A percentile compares a stretch with the other conserved stretches of the same genome.
Conservation (phyloP, 37 sponge, comb jelly and placozoan genomes). For the Geodia barretti region DNA sequence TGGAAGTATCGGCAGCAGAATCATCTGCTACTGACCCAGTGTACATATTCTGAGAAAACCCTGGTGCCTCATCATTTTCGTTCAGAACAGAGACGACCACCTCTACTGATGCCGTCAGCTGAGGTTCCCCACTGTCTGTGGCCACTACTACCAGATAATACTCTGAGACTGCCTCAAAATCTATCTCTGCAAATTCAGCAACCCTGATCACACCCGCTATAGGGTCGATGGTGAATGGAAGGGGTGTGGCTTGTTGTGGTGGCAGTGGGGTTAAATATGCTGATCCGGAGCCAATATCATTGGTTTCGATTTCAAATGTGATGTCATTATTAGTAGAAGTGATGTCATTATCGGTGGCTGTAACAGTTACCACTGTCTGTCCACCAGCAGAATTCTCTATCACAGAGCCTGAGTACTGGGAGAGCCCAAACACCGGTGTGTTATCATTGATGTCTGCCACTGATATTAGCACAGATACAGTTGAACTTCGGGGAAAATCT, state of each 20-base stretch:
- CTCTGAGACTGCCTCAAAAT: slow-evolving; percentile 20
- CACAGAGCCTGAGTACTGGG: neutral
- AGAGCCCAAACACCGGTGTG: slow-evolving; percentile 42
- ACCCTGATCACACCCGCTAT: slow-evolving; percentile 35
- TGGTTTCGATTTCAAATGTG: slow-evolving; percentile 3
- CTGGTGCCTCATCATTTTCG: slow-evolving; percentile 52
- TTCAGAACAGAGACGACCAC: slow-evolving; percentile 20
- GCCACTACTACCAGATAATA: slow-evolving; percentile 44
- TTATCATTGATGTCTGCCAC: slow-evolving; percentile 73
- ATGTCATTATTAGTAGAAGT: slow-evolving; percentile 27
- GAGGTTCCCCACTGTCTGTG: slow-evolving; percentile 20
- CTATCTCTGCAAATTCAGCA: neutral
- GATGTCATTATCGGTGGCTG: slow-evolving; percentile 38
- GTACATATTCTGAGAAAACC: slow-evolving; percentile 7
- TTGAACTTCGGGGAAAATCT: neutral
- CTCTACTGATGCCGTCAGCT: slow-evolving; percentile 2
- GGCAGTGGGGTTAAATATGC: slow-evolving; percentile 3
- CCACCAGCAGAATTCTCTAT: slow-evolving; percentile 35
- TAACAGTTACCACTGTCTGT: neutral
- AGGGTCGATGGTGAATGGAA: slow-evolving; percentile 38
- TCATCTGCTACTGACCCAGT: slow-evolving; percentile 15
- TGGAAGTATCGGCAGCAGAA: neutral
- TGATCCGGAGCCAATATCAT: slow-evolving; percentile 4
- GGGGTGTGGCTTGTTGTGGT: neutral
- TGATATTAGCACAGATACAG: slow-evolving; percentile 16